Evolutionary conservation across 2,797 vertebrate species (phyloP), one percentile per base, ranked within the genome.

Genomic region (Zalophus californianus): DNA sequence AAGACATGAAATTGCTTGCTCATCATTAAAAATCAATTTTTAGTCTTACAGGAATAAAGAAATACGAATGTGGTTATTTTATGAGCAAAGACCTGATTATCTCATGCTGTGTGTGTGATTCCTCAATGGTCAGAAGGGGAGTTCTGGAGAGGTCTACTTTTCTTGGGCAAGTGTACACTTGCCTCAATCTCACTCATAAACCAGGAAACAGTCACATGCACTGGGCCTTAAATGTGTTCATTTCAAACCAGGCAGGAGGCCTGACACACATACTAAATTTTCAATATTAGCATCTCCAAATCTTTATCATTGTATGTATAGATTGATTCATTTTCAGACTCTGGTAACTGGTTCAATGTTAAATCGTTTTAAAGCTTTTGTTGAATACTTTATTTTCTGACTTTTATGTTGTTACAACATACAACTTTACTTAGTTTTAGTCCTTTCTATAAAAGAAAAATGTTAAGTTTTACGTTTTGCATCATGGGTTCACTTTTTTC

Each of bases 21-120:
- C 54, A 44, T 89, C 29, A 96, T 94, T 98, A 96, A 96, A 97
- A 97, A 96, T 96, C 95, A 96, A 94, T 96, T 97, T 92, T 95
- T 97, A 86, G 73, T 97, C 72, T 91, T n/a, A 44, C 48, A 86
- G 54, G 58, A 97, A 64, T 58, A 91, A 54, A 86, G 58, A 88
- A 93, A 93, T 66, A 85, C 2, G 3, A 96, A 92, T 48, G 16
- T 91, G 91, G 78, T 89, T 98, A 91, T 82, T 90, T 90, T 75
- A 84, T 78, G 56, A 95, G 97, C 58, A 32, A 96, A 96, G 35
- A 86, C 77, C 89, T 98, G 95, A 97, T 92, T 96, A 96, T 97
- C 95, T 97, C 38, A 50, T 3, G 82, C 92, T 97, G 95, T 86
- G 96, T 80, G 25, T 90, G 66, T 87, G 93, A 98, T 91, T 97